Conservation (phyloP, 2,797 vertebrate species). For the Morelia viridis region DNA sequence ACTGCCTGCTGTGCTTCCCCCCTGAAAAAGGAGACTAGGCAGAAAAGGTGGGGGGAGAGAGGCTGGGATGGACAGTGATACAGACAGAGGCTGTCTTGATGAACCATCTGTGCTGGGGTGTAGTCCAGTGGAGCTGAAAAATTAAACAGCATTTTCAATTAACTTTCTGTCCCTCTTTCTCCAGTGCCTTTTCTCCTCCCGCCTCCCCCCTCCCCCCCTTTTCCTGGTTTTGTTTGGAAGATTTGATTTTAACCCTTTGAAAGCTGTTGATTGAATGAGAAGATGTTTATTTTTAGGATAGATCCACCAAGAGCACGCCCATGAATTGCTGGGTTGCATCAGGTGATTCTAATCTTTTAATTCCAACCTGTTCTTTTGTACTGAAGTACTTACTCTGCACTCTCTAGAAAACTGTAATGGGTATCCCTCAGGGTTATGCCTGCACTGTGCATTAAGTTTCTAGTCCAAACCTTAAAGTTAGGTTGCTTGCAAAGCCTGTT, state of each 20-base stretch:
- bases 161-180: conserved; percentile 74
- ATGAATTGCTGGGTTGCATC: conserved; percentile 37
- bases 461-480: background rate
- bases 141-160: conserved; percentile 84
- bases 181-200: conserved; percentile 35
- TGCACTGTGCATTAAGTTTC: background rate
- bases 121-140: conserved; percentile 84
- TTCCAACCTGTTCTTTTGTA: background rate
- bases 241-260: conserved; percentile 78
- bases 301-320: background rate
- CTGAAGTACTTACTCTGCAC: background rate
- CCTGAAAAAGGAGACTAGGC: conserved; percentile 45
- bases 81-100: conserved; percentile 78
- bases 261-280: conserved; percentile 54
- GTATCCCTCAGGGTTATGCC: background rate
- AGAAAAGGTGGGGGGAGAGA: conserved; percentile 53
- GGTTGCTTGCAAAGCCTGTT: background rate
- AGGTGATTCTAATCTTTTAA: background rate
- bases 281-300: background rate
- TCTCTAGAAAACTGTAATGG: background rate
- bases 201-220: conserved; percentile 20
- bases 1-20: conserved; percentile 73
- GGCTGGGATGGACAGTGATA: conserved; percentile 76
- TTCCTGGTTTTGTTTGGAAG: conserved; percentile 54
- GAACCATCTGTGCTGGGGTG: conserved; percentile 88